Base-by-base conservation (phyloP, 2,888 invertebrate species). In the Orthosia cruda region DNA sequence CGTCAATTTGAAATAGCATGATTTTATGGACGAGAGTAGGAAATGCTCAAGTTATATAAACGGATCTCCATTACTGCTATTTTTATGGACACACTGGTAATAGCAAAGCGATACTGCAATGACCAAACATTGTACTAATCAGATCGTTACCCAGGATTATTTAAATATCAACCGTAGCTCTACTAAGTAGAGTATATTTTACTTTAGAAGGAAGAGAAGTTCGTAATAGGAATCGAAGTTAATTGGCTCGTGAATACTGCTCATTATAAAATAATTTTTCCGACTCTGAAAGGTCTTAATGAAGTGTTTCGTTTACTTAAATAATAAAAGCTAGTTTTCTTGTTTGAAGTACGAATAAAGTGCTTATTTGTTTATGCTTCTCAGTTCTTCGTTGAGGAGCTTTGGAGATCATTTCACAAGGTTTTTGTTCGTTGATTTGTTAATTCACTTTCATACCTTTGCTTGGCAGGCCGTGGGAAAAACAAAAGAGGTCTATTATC, bases 191-290 rank as follows among this genome's bases (percentile, higher is more conserved):
- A 57, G 83, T 61, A 23, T 55, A 49, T 63, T 77, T 74, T 75
- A 23, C 62, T 50, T 55, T 76, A 59, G n/a, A 68, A 71, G 40
- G 13, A 40, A 4, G 18, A 13, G 15, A 32, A 73, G 59, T 62
- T 74, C 32, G 55, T 70, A 76, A 66, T 65, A 77, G 68, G 61
- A 71, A 80, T 72, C 72, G 69, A 74, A 81, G 77, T 77, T 88
- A 87, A 87, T 86, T 85, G 81, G 67, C 77, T 64, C 70, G 76
- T 88, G 85, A 90, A 89, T 87, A 83, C 83, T 70, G 81, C 79
- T 90, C 86, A 87, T 90, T 89, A 89, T 76, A 72, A 77, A 86
- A 88, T 85, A 71, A 71, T 77, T 88, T 89, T 88, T 84, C 72
- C 70, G 58, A 83, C 75, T 65, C 74, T 86, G 66, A 87, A 85